Evolutionary conservation across 2,888 invertebrate genomes (phyloP), one percentile per base, ranked within the genome.

Genomic region (Pseudanteris insignis): DNA sequence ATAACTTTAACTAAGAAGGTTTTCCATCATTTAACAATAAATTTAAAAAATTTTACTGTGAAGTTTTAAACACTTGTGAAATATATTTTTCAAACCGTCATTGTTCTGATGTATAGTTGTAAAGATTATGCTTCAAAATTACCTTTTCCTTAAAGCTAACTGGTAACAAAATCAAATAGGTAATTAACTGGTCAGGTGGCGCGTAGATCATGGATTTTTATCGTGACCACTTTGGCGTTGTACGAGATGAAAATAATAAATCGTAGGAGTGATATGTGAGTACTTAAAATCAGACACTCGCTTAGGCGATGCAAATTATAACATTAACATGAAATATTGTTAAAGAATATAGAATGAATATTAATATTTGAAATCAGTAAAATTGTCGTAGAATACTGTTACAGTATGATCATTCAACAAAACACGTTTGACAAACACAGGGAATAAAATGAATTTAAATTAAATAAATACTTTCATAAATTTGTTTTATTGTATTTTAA

Each of bases 131-230:
- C 6, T 18, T 18, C 10, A 5, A 10, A n/a, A 26, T 44, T 33
- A 14, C 32, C 28, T 34, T 46, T 21, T 46, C 36, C 36, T 28
- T 2, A 15, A n/a, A 48, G 48, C 48, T 48, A 48, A 48, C 48
- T 48, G 40, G 32, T 33, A 28, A 40, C 40, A 38, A 33, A 50
- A 50, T 50, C 38, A 38, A 48, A 30, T 48, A 48, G 48, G 48
- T 48, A 38, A 11, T 46, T 46, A 46, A 28, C 46, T 28, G 46
- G 36, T 38, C 25, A 38, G 48, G 38, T 48, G 38, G 50, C 37
- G 37, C 37, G 24, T 40, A 50, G 40, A 50, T 40, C 50, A 28
- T 50, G 50, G 50, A 50, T 50, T 50, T 40, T 40, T 40, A 50
- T 40, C 40, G 50, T 40, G 50, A 50, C 33, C 40, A 40, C 38